phyloP scores from a whole-genome alignment of 2,797 vertebrate genomes.

The Pangasius mekongensis region DNA sequence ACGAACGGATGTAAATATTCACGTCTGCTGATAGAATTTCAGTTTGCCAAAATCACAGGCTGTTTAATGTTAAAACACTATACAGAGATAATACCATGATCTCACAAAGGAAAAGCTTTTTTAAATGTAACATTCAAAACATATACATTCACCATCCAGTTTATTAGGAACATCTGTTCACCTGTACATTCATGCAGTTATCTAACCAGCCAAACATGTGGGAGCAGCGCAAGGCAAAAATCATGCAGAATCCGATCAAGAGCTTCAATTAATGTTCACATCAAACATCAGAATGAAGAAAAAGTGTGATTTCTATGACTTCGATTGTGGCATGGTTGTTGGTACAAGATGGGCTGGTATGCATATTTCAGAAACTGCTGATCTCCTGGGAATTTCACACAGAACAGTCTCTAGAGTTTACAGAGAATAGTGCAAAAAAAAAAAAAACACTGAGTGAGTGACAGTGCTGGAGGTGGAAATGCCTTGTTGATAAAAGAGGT shows the following conservation, averaged over 20 bases:
- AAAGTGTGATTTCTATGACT: not conserved
- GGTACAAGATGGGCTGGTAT: not conserved
- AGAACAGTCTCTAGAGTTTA: no score
- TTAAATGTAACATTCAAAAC: not conserved
- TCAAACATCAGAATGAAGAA: not conserved
- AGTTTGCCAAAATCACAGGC: not conserved
- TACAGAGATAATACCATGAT: not conserved
- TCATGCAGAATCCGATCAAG: not conserved
- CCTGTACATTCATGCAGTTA: not conserved
- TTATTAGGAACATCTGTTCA: not conserved
- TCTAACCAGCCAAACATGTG: not conserved
- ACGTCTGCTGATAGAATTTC: not conserved
- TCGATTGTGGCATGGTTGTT: not conserved
- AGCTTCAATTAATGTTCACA: not conserved
- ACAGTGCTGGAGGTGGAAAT: not conserved
- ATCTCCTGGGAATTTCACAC: no score
- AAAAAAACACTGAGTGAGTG: no score
- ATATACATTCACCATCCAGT: not conserved
- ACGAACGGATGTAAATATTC: not conserved
- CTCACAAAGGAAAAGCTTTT: not conserved
- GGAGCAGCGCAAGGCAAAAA: not conserved
- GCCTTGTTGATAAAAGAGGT: not conserved
- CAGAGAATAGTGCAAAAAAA: no score
- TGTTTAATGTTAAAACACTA: not conserved
- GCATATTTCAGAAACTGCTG: not conserved